Percentiles rank a stretch among this genome's conserved stretches.
Conservation (phyloP, 2,888 invertebrate species). For the Pinctada fucata region DNA sequence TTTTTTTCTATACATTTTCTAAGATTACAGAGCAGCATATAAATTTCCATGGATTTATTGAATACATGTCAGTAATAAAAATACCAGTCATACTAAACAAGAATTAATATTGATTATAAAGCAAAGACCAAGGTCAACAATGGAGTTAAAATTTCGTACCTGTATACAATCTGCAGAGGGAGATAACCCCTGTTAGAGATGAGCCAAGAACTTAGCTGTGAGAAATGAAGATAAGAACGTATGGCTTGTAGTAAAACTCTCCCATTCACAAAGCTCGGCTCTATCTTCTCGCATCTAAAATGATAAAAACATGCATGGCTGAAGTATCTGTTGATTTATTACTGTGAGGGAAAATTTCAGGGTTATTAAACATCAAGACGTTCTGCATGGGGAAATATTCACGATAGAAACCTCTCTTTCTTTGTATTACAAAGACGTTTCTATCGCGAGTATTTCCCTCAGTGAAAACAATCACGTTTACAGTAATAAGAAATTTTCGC, state of each 20-base stretch:
- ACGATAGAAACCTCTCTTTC: neutral
- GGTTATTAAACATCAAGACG: too few relatives aligned
- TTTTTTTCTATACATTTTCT: too few relatives aligned
- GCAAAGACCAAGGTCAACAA: too few relatives aligned
- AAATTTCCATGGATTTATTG: too few relatives aligned
- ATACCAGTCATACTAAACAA: too few relatives aligned
- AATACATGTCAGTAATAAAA: too few relatives aligned
- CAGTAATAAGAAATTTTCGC: too few relatives aligned
- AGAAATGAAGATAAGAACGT: constrained; percentile 96
- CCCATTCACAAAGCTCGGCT: constrained; percentile 55
- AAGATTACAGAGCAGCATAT: too few relatives aligned
- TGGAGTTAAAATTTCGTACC: constrained; percentile 69
- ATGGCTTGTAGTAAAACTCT: constrained; percentile 88
- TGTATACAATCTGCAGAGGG: constrained; percentile 81
- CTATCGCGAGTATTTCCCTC: too few relatives aligned
- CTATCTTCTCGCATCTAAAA: constrained; percentile 48
- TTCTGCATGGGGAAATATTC: too few relatives aligned
- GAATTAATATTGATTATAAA: too few relatives aligned
- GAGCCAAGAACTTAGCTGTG: constrained; percentile 96
- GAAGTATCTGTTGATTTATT: neutral
- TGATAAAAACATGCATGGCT: neutral
- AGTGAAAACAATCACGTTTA: too few relatives aligned
- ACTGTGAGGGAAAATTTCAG: constrained; percentile 2
- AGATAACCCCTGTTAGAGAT: constrained; percentile 77
- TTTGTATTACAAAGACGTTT: neutral